Evolutionary conservation across 1,140 invertebrate species (phyloP), one percentile per base, ranked within the genome.

Genomic region (Rhyacophila brunnea): DNA sequence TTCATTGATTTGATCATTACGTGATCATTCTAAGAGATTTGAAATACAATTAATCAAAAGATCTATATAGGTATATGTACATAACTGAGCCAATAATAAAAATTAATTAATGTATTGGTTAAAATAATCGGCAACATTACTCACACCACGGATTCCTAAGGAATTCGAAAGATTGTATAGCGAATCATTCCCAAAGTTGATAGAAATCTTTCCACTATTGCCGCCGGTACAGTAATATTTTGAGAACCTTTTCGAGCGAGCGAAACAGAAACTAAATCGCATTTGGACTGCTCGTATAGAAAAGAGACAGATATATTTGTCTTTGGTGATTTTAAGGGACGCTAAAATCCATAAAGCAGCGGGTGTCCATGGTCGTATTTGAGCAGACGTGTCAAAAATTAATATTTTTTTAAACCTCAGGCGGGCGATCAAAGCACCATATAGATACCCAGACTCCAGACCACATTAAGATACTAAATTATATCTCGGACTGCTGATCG

Each of bases 381-480:
- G 36, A 52, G 44, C 48, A 54, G 48, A 62, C 55, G 60, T 62
- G 60, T 58, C 60, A 54, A 38, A 50, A 62, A 34, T 28, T 52
- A 50, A 62, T 62, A 54, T 57, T 58, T 52, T 62, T 62, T 42
- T 14, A 62, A 54, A 53, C 53, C 51, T 58, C 58, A 58, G 36
- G 43, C 49, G 44, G 38, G 34, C 40, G 42, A 54, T 44, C 42
- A 54, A 54, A 54, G 44, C 51, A 40, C 15, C 44, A 44, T n/a
- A n/a, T n/a, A n/a, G n/a, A n/a, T n/a, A n/a, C n/a, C n/a, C n/a
- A n/a, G n/a, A n/a, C 15, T 28, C 42, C 40, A 40, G 43, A 28
- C 51, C 28, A 44, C 44, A 54, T 54, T 54, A 44, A 28, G 51
- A n/a, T 13, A 20, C 28, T 54, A 54, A 54, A 15, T 54, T 54